Base-by-base conservation (phyloP, 2,888 invertebrate genomes). In the Siphonodentalium dalli region DNA sequence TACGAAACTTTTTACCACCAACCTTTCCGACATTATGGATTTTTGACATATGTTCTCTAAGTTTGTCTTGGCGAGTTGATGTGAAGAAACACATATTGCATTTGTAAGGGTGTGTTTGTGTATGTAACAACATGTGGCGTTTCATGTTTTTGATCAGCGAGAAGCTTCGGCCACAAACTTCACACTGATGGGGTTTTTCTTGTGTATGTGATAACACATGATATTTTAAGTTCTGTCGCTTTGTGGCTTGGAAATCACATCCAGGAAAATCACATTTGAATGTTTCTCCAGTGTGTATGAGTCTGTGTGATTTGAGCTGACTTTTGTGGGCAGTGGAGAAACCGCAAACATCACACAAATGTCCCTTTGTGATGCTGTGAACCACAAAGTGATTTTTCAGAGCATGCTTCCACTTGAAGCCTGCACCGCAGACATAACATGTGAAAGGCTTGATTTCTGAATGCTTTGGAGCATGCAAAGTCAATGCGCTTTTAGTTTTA, bases 381-480 rank as follows among this genome's bases (percentile, higher is more conserved):
- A 72, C 71, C 11, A 74, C 65, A 72, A 74, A 74, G 60, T 79
- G 79, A 46, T 65, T 84, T 53, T 82, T 85, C 0, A 86, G 76
- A 0, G 85, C 85, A 65, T 86, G 86, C 45, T 86, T 86, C 86
- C 86, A 86, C 62, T 86, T 86, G 68, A 86, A 86, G 0, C 84
- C 85, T 55, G 83, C 82, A 13, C 79, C 76, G 63, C 86, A 86
- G 28, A 83, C 80, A 2, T 80, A 77, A 60, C 86, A 86, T 0
- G 82, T 78, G 69, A 83, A 85, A 1, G 86, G 86, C 18, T 85
- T 85, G 51, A 83, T 83, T 2, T 79, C 81, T 1, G 85, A 84
- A 62, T 86, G 86, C 57, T 85, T 85, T 1, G 86, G 86, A n/a
- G 83, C 72, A 65, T 86, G 86, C 8, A 84, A 74, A 28, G 79